Evolutionary conservation across 2,888 invertebrate genomes (phyloP).

Genomic region (Latrodectus hesperus): DNA sequence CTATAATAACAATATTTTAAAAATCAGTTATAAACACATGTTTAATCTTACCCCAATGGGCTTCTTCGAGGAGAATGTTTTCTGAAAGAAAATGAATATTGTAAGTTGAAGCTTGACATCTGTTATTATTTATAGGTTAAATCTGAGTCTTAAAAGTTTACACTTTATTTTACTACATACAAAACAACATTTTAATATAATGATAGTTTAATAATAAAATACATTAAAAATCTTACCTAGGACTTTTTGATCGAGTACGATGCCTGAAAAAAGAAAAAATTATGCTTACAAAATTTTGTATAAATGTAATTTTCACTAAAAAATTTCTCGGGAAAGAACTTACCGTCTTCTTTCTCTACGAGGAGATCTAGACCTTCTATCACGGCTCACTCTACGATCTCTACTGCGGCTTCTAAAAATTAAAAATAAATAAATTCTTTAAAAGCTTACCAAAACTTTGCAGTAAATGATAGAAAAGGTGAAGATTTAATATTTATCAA

Average conservation of each 20-base stretch:
- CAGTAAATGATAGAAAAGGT: not conserved
- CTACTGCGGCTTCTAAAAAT: conserved; percentile 59
- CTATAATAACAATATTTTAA: not conserved
- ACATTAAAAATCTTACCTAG: conserved; percentile 28
- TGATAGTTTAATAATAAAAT: not conserved
- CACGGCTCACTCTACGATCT: conserved; percentile 52
- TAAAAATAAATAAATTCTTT: not conserved
- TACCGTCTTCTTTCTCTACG: conserved; percentile 51
- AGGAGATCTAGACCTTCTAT: conserved; percentile 53
- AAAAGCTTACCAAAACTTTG: not conserved
- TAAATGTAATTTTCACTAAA: too few relatives aligned
- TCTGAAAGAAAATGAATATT: conserved; percentile 39
- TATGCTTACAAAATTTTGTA: not conserved
- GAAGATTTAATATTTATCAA: not conserved
- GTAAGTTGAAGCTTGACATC: not conserved
- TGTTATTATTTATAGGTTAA: too few relatives aligned
- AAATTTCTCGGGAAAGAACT: not conserved
- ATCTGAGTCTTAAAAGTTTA: too few relatives aligned
- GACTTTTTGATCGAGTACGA: conserved; percentile 53
- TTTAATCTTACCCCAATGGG: conserved; percentile 43
- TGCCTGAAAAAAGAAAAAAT: conserved; percentile 23
- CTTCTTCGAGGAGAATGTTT: conserved; percentile 55
- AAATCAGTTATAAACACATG: not conserved
- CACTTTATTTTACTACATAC: too few relatives aligned
- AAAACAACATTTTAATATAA: too few relatives aligned